These are phyloP conservation scores for Nowickia ferox DNA, from an alignment of 2,888 invertebrate genomes.

Conservation along the genomic window DNA sequence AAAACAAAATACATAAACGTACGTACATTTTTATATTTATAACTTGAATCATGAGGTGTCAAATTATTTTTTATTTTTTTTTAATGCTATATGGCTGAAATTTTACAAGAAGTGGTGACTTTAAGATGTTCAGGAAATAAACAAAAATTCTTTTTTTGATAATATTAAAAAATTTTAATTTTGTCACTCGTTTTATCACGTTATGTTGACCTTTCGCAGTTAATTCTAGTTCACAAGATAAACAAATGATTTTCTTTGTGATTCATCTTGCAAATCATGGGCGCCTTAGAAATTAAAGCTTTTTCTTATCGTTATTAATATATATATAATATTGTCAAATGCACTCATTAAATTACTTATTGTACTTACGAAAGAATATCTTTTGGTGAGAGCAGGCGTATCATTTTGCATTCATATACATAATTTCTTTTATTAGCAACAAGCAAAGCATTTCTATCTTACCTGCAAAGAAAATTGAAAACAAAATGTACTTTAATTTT, in stretches of 20 bases:
- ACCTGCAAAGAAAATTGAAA: constrained; percentile 53
- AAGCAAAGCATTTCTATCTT: not conserved
- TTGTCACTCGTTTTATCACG: too few relatives aligned
- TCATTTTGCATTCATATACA: not conserved
- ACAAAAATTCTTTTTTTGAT: too few relatives aligned
- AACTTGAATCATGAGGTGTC: not conserved
- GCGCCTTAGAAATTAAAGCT: constrained; percentile 28
- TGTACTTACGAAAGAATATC: constrained; percentile 24
- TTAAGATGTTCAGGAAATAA: not conserved
- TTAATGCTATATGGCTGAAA: not conserved
- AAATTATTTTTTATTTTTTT: not conserved
- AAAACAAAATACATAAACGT: not conserved
- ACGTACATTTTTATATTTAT: not conserved
- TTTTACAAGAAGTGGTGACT: not conserved
- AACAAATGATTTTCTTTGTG: not conserved
- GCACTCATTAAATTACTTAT: constrained; percentile 4
- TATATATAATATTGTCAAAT: not conserved
- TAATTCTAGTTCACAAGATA: too few relatives aligned
- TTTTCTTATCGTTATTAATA: not conserved
- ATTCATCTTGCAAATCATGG: not conserved
- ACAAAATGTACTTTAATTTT: not conserved
- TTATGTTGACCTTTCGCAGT: not conserved
- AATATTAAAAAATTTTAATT: too few relatives aligned
- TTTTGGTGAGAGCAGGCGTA: not conserved
- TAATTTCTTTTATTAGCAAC: not conserved